Evolutionary conservation across 1,140 invertebrate species (phyloP), one percentile per base, ranked within the genome.

Genomic region (Dinoponera quadriceps): DNA sequence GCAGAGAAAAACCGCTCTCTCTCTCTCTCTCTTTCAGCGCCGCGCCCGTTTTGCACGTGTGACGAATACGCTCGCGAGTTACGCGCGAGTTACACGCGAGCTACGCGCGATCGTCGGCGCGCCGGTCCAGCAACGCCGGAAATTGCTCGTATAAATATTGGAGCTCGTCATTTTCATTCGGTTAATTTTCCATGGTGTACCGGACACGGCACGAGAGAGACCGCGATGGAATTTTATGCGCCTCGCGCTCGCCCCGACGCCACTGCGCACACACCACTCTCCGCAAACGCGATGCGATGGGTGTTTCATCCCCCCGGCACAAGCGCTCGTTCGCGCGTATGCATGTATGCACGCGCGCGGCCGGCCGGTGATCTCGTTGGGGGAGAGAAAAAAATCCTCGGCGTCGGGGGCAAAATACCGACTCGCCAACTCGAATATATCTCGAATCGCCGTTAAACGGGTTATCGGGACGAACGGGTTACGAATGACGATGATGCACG

Each of bases 101-200:
- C 25, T 18, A 54, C 33, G 63, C 44, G 44, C 74, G 77, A 55
- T 44, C 57, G 77, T 66, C 55, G 81, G 49, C 29, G 71, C 54
- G 48, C 33, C 27, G 59, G 74, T 33, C 29, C 72, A 62, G 73
- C 77, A 72, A 88, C 85, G 85, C 60, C 86, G 86, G 92, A 92
- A 92, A 93, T 91, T 91, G 92, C 89, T 90, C 89, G 90, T 93
- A 92, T 92, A 93, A 93, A 92, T 93, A 93, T 92, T 92, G 86
- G 86, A 90, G 83, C 77, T 86, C 63, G 90, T 85, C 83, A 88
- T 92, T 89, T 90, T 91, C 87, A 86, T 83, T 87, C 90, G 89
- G 90, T 91, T 92, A 92, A 93, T 92, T 92, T 92, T 91, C 85
- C 87, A 85, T 87, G 84, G 83, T 80, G 86, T 71, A 88, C 72